Conservation (phyloP, 2,113 vertebrate genomes). For the Ochotona curzoniae region DNA sequence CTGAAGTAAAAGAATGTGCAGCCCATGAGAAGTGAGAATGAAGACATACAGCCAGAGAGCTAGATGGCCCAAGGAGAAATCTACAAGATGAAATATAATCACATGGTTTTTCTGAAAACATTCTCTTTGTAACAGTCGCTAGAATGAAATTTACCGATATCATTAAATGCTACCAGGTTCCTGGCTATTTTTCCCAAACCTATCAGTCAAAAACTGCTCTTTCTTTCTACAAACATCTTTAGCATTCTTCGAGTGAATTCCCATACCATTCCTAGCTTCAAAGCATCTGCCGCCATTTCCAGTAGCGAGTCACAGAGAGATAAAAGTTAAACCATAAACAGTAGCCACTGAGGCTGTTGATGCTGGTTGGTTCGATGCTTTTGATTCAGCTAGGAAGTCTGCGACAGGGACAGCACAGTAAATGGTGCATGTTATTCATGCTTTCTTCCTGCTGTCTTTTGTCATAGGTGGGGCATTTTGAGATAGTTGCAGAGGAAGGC, state of each 20-base stretch:
- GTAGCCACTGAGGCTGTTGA: neutral
- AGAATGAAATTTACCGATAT: neutral
- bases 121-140: neutral
- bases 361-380: neutral
- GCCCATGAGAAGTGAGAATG: neutral
- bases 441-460: neutral
- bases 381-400: neutral
- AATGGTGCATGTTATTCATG: neutral
- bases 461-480: neutral
- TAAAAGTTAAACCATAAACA: neutral
- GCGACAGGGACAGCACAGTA: neutral
- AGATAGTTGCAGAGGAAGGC: neutral
- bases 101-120: neutral
- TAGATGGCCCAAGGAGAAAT: neutral
- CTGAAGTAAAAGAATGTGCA: neutral
- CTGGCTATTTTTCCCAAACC: neutral
- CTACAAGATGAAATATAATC: constrained; percentile 1
- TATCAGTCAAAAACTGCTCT: neutral
- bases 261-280: neutral
- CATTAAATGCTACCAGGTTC: constrained; percentile 12
- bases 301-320: neutral
- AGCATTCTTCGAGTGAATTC: neutral
- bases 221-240: neutral
- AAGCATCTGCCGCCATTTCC: neutral
- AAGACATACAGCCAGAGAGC: neutral